A percentile compares a stretch with the other conserved stretches of the same genome.
Evolutionary conservation across 2,888 invertebrate species (phyloP).

Genomic region (Dastarcus helophoroides): DNA sequence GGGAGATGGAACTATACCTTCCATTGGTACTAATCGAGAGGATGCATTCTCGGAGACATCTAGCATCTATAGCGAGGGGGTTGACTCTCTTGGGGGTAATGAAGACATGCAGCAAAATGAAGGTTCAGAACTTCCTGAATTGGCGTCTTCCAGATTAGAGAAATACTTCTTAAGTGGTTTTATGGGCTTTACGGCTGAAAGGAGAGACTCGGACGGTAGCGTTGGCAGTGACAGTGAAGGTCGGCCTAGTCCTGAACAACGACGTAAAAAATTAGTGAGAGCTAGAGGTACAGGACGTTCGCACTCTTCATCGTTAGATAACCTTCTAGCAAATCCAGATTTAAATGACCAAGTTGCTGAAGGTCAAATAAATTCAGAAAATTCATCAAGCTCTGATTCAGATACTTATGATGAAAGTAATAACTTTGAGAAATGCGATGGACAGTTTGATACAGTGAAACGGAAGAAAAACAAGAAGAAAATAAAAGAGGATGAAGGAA

Average conservation of each 20-base stretch:
- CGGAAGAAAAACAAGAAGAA: constrained; percentile 71
- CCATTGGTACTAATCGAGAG: constrained; percentile 42
- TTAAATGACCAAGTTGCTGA: constrained; percentile 30
- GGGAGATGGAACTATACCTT: constrained; percentile 54
- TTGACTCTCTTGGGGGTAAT: constrained; percentile 58
- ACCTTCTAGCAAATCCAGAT: constrained; percentile 56
- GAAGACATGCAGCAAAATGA: constrained; percentile 34
- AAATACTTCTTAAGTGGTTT: constrained; percentile 83
- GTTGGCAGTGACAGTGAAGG: constrained; percentile 88
- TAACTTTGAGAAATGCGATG: constrained; percentile 59
- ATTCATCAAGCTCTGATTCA: constrained; percentile 58
- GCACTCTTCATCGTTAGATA: constrained; percentile 72
- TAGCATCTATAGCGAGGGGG: constrained; percentile 73
- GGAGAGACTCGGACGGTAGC: constrained; percentile 72
- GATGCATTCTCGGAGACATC: constrained; percentile 71
- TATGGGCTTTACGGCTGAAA: constrained; percentile 67
- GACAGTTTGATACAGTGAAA: constrained; percentile 72
- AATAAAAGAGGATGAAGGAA: constrained; percentile 47
- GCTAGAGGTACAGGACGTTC: constrained; percentile 74
- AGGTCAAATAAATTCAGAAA: constrained; percentile 44
- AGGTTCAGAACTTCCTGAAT: constrained; percentile 51
- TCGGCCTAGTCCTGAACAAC: constrained; percentile 75
- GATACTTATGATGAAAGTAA: constrained; percentile 57
- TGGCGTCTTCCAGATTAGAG: constrained; percentile 75
- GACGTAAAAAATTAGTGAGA: constrained; percentile 67